These are phyloP conservation scores for Trachelus tabidus DNA, from an alignment of 2,888 invertebrate species.

Conservation along the genomic window DNA sequence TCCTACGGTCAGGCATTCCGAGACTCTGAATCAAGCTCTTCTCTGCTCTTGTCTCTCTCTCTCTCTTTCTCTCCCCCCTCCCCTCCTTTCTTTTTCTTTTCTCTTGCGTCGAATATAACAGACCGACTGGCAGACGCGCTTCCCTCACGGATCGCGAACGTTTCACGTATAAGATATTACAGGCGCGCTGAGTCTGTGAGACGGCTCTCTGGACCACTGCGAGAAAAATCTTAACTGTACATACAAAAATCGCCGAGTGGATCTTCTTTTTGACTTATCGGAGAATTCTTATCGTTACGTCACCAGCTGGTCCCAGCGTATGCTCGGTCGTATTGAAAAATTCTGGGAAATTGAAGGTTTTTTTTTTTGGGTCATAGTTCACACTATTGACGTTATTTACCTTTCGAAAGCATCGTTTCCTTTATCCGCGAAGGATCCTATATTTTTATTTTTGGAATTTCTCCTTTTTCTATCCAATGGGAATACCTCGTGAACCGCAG, in stretches of 20 bases:
- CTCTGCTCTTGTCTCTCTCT: background rate
- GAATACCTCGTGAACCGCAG: background rate
- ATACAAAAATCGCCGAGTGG: conserved; percentile 42
- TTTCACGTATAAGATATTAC: conserved; percentile 13
- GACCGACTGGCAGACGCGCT: background rate
- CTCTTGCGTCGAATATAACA: conserved; percentile 23
- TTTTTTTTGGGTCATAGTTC: background rate
- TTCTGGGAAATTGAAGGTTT: background rate
- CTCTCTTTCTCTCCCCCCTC: background rate
- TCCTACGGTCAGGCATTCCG: conserved; percentile 46
- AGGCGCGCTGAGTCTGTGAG: conserved; percentile 5
- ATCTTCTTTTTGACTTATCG: background rate
- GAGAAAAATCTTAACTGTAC: conserved; percentile 41
- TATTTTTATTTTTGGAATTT: conserved; percentile 14
- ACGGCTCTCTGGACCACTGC: background rate
- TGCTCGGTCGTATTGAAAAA: background rate
- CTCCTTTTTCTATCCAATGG: conserved; percentile 13
- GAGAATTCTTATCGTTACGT: background rate
- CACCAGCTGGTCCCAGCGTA: background rate
- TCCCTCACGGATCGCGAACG: background rate
- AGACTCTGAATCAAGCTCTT: conserved; percentile 38
- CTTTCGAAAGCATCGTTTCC: background rate
- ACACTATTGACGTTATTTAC: background rate
- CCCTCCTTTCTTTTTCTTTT: conserved; percentile 14
- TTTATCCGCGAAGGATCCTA: background rate